Evolutionary conservation across 2,797 vertebrate genomes (phyloP).

Genomic region (Hafferia zeledoni): DNA sequence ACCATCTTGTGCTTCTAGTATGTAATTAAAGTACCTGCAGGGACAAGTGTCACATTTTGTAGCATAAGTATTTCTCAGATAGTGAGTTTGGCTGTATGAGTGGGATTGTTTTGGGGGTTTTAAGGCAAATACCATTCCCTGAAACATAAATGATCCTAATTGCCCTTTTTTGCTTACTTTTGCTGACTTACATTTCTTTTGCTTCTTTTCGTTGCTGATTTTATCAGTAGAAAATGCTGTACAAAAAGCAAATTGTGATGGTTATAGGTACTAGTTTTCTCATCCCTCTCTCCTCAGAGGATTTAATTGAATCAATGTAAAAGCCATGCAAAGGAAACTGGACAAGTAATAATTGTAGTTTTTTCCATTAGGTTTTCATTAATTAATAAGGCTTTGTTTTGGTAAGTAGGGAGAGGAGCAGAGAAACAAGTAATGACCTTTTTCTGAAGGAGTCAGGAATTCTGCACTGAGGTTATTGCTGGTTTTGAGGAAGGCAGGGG

Average conservation of each 20-base stretch:
- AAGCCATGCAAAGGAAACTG: background rate
- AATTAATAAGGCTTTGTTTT: background rate
- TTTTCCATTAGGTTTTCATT: background rate
- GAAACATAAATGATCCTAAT: background rate
- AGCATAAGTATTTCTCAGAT: background rate
- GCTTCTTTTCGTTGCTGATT: background rate
- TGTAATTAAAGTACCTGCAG: background rate
- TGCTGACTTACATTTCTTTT: background rate
- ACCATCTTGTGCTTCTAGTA: background rate
- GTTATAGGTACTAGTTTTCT: background rate
- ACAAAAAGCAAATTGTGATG: background rate
- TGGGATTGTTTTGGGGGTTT: accelerated
- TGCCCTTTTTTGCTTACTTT: background rate
- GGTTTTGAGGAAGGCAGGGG: background rate
- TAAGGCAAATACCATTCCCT: background rate
- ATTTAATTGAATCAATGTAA: background rate
- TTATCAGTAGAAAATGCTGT: background rate
- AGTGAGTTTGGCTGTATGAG: background rate
- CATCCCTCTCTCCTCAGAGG: background rate
- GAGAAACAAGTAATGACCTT: background rate
- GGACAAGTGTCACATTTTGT: background rate
- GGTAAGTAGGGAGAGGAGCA: background rate
- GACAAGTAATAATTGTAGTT: background rate
- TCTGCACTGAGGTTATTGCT: background rate
- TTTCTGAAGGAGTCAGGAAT: background rate